phyloP scores from a whole-genome alignment of 2,888 invertebrate species.

The Mellilla xanthometata region DNA sequence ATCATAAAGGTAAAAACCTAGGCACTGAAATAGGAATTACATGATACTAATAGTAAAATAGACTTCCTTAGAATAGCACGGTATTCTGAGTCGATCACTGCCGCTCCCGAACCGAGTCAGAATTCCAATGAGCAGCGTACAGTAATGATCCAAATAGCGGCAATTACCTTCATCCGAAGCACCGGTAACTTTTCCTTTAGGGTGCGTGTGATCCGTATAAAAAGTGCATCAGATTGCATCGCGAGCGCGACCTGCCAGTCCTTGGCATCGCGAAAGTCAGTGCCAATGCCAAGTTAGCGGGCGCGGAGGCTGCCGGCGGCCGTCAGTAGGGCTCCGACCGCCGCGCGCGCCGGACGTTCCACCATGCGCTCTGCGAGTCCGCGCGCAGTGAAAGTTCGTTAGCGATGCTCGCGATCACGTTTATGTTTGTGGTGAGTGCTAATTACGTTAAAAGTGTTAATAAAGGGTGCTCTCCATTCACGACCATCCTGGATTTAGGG shows the following conservation, averaged over 20 bases:
- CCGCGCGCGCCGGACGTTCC: slow-evolving; percentile 55
- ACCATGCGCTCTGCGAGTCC: slow-evolving; percentile 58
- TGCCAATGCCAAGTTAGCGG: slow-evolving; percentile 19
- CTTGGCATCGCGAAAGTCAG: slow-evolving; percentile 51
- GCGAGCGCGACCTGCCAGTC: slow-evolving; percentile 43
- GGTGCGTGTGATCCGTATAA: slow-evolving; percentile 41
- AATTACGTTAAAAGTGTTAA: slow-evolving; percentile 66
- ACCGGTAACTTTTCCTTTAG: slow-evolving; percentile 59
- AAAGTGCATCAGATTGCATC: slow-evolving; percentile 52
- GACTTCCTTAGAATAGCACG: slow-evolving; percentile 1
- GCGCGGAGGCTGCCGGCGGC: slow-evolving; percentile 20
- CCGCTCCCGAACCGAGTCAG: slow-evolving; percentile 16
- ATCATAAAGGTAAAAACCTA: too few relatives aligned
- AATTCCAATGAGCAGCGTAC: slow-evolving; percentile 18
- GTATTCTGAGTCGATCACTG: slow-evolving; percentile 5
- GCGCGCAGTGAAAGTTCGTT: slow-evolving; percentile 77
- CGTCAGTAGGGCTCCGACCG: slow-evolving; percentile 60
- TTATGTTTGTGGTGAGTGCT: slow-evolving; percentile 81
- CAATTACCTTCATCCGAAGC: slow-evolving; percentile 38
- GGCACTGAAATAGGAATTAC: too few relatives aligned
- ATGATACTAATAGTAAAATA: too few relatives aligned
- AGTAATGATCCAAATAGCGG: slow-evolving; percentile 31
- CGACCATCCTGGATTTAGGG: slow-evolving; percentile 11
- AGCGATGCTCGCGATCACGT: slow-evolving; percentile 75
- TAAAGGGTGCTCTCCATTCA: slow-evolving; percentile 46